Base-by-base conservation (phyloP, 2,797 vertebrate species). In the Pseudomugil tenellus region DNA sequence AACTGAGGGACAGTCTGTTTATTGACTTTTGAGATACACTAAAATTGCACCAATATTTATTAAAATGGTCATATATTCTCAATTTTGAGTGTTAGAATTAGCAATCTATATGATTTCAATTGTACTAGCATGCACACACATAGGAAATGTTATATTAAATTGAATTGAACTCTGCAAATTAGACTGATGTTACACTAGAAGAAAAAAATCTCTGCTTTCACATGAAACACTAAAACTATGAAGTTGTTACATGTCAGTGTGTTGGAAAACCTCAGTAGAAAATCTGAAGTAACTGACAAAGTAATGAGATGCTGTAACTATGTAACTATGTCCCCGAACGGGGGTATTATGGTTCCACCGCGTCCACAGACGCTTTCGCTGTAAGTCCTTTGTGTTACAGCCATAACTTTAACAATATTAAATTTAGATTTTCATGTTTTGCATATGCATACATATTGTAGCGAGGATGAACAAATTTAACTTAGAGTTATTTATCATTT, bases 1-100 rank as follows among this genome's bases (percentile, higher is more conserved):
- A 35, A 41, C 57, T 26, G 0, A 69, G 59, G 52, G 48, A 57
- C 43, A 68, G 19, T 39, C 35, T 67, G 13, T 46, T 12, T 79
- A 41, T 54, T 49, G 31, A 28, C 46, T 79, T 56, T 29, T 2
- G 19, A 35, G 6, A 55, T 55, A 39, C 23, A 25, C 8, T 14
- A 34, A 37, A 35, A 26, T 17, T 17, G 26, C 51, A 28, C 49
- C 51, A 32, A 49, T n/a, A 56, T 41, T 23, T 37, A 41, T 74
- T 63, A 43, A 54, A 63, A 67, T 31, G 0, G 51, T 48, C 21
- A 43, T 6, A 16, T 13, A 48, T 56, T 32, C 5, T 53, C 2
- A 17, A 52, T 51, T 25, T 2, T 25, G 23, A 13, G 48, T 6
- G 23, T 49, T 23, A 21, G 9, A 21, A 4, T 49, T 49, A 43